Percentiles rank a stretch among this genome's conserved stretches.
phyloP scores from a whole-genome alignment of 2,113 vertebrate species.

The Oreotrochilus melanogaster region DNA sequence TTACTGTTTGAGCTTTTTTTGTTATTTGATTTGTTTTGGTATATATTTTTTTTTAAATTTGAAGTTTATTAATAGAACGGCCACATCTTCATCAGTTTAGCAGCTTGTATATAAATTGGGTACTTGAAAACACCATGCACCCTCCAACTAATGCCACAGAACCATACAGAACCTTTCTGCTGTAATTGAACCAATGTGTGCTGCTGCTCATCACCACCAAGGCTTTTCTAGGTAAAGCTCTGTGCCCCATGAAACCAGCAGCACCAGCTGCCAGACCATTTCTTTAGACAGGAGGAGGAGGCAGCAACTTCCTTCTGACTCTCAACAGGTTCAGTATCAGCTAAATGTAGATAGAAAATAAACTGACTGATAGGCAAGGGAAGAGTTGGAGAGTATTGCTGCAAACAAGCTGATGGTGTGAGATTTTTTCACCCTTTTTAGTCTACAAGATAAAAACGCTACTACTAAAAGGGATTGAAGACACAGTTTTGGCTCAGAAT shows the following conservation, averaged over 20 bases:
- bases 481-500: slow-evolving; percentile 50
- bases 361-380: neutral
- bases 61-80: neutral
- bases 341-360: neutral
- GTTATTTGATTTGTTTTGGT: neutral
- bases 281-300: neutral
- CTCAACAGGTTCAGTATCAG: neutral
- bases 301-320: neutral
- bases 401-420: slow-evolving; percentile 35
- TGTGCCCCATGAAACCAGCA: neutral
- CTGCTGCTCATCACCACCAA: neutral
- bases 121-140: neutral
- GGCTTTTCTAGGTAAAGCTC: neutral
- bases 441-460: slow-evolving; percentile 11
- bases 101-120: neutral
- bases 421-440: slow-evolving; percentile 52
- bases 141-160: neutral
- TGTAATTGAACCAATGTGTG: neutral
- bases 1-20: neutral
- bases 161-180: neutral
- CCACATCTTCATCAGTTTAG: neutral
- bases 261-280: neutral
- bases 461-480: slow-evolving; percentile 6
- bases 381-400: slow-evolving; percentile 14
- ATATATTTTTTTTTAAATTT: neutral